These are phyloP conservation scores for Arvicanthis niloticus DNA, from an alignment of 2,113 vertebrate genomes.

Conservation along the genomic window DNA sequence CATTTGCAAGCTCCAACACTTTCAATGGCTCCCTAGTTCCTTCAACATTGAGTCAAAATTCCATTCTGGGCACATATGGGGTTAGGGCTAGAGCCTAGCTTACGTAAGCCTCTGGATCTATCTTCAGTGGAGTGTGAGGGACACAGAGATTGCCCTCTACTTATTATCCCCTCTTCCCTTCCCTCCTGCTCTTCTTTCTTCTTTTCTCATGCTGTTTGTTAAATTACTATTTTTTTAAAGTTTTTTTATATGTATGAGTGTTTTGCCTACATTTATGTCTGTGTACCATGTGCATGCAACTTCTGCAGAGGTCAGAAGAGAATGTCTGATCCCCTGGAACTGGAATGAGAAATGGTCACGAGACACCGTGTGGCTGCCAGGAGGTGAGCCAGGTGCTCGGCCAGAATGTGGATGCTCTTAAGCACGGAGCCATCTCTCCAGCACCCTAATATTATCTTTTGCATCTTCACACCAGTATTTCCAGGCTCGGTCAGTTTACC, in stretches of 20 bases:
- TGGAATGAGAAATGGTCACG: too few species aligned
- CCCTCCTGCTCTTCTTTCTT: background rate
- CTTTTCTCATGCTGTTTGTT: background rate
- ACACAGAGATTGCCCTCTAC: background rate
- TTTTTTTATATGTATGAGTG: background rate
- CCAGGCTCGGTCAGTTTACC: background rate
- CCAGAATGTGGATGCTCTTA: background rate
- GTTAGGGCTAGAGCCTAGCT: background rate
- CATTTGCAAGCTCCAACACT: background rate
- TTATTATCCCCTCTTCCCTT: background rate
- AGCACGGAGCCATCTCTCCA: background rate
- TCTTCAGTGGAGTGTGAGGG: background rate
- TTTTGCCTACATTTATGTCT: background rate
- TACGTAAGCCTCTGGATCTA: background rate
- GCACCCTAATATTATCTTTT: background rate
- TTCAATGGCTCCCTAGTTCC: background rate
- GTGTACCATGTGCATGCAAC: background rate
- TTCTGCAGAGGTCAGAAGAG: background rate
- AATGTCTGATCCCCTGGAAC: background rate
- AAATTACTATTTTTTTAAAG: background rate
- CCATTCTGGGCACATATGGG: background rate
- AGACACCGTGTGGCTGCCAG: background rate
- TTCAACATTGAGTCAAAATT: background rate
- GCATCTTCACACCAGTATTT: background rate
- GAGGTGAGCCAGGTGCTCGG: background rate